Conservation (phyloP, 2,113 vertebrate species). For the Dicrurus megarhynchus region DNA sequence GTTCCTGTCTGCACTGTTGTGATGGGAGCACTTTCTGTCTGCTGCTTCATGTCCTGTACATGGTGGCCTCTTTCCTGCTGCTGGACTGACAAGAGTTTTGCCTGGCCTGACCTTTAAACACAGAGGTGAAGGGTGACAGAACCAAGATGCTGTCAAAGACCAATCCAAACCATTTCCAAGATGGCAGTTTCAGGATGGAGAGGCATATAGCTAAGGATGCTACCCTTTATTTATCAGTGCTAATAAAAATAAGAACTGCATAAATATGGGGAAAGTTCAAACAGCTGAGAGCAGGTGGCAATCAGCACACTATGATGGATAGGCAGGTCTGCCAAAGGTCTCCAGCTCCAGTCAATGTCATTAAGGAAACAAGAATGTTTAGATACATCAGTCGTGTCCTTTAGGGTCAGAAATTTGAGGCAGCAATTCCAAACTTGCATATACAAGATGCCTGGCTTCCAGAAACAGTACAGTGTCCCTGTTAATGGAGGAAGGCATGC, state of each 20-base stretch:
- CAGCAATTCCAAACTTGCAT: not conserved
- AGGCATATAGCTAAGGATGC: not conserved
- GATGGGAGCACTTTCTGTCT: not conserved
- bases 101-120: not conserved
- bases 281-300: not conserved
- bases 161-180: not conserved
- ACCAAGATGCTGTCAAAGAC: not conserved
- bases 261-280: not conserved
- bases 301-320: not conserved
- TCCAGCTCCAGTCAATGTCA: not conserved
- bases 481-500: not conserved
- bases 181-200: not conserved
- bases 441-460: not conserved
- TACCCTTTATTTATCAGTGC: not conserved
- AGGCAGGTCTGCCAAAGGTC: not conserved
- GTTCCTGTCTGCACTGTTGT: not conserved
- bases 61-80: not conserved
- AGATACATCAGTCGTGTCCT: fast-evolving
- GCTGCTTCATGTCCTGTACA: not conserved
- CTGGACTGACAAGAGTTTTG: not conserved
- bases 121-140: not conserved
- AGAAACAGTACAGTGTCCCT: not conserved
- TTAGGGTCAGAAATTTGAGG: not conserved
- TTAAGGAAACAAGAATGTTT: not conserved
- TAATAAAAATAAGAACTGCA: not conserved